Conservation (phyloP, 2,888 invertebrate species). For the Pollenia angustigena region DNA sequence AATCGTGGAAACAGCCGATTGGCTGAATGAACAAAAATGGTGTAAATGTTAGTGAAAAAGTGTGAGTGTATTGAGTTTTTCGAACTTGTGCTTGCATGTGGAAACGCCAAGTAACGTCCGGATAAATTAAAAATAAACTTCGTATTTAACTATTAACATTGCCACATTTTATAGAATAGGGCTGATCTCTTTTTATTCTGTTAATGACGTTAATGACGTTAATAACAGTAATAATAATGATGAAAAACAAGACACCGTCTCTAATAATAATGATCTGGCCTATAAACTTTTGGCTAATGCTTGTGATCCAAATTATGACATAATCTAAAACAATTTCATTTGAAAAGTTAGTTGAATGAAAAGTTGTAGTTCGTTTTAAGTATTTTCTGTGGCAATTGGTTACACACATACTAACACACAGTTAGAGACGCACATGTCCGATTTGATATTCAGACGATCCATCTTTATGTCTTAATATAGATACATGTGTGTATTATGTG, state of each 20-base stretch:
- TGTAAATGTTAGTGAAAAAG: too few species aligned
- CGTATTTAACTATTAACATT: too few species aligned
- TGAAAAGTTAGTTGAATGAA: constrained; percentile 59
- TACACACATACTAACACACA: not conserved
- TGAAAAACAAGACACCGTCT: not conserved
- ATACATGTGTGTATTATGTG: not conserved
- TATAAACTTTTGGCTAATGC: constrained; percentile 55
- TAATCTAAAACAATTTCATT: constrained; percentile 62
- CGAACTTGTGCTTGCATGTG: too few species aligned
- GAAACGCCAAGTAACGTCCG: too few species aligned
- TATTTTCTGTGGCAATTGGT: constrained; percentile 38
- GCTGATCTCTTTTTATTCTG: not conserved
- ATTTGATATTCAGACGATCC: constrained; percentile 33
- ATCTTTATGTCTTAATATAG: constrained; percentile 9
- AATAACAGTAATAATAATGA: not conserved
- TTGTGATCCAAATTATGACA: constrained; percentile 62
- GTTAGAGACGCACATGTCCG: not conserved
- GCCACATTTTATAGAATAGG: constrained; percentile 13
- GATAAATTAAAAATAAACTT: too few species aligned
- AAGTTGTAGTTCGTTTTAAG: constrained; percentile 49
- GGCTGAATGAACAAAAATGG: too few species aligned
- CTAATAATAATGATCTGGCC: constrained; percentile 28
- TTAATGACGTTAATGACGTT: constrained; percentile 7
- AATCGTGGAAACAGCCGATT: too few species aligned
- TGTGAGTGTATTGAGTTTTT: too few species aligned